Evolutionary conservation across 2,797 vertebrate species (phyloP), one percentile per base, ranked within the genome.

Genomic region (Hydrophis major): DNA sequence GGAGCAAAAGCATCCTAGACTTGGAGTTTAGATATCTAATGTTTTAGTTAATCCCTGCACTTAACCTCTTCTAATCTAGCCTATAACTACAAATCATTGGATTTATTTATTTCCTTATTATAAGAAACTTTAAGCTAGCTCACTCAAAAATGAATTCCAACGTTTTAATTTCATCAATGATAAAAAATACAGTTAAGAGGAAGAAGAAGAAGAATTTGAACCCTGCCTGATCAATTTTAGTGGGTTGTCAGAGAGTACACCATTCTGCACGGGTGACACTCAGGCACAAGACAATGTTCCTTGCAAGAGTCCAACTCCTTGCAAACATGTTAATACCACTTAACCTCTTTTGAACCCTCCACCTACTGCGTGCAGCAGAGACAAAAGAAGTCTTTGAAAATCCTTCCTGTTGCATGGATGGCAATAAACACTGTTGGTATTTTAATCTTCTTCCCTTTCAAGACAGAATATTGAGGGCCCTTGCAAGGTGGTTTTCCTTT

Each of bases 311-410:
- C 96, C 97, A 97, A 97, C 97, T 97, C 94, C 96, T 98, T 97
- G 96, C 97, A 97, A 97, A 97, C 97, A 93, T 97, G 96, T 97
- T 97, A 97, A 96, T 95, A 94, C 96, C 97, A 96, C 96, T 97
- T 98, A 97, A 98, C 97, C 97, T 97, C 92, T 92, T 92, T 97
- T 96, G 97, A 97, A 98, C 98, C 97, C 95, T 93, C 91, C 95
- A 95, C 97, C 97, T 98, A 97, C 98, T 95, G 97, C 97, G 96
- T 94, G 95, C 95, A 95, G 96, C 0, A 94, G 96, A 98, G 94
- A 78, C 96, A 78, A 97, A 96, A 97, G 32, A 25, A 47, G 78
- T 96, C 96, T 97, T 95, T 97, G 97, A 97, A 94, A 94, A 96
- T 96, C 96, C 94, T 94, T 93, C 96, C 78, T 94, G 60, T n/a